Conservation (phyloP, 2,113 vertebrate species). For the Cichladusa arquata region DNA sequence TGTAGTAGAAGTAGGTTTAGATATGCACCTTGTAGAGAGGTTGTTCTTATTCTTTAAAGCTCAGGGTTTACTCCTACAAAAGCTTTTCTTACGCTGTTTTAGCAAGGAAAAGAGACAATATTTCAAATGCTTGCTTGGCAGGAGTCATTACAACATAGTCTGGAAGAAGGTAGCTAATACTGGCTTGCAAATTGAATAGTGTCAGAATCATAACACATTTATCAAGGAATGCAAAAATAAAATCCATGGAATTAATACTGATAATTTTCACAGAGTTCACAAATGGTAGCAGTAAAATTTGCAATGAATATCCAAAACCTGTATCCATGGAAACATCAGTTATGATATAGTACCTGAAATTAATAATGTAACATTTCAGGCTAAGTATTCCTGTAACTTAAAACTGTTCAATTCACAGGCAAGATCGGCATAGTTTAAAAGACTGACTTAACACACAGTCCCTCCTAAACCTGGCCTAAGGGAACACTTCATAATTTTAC, state of each 20-base stretch:
- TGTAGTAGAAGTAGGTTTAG: background rate
- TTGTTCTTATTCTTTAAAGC: background rate
- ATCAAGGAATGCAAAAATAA: background rate
- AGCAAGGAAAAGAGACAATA: background rate
- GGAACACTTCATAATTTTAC: background rate
- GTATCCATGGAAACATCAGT: background rate
- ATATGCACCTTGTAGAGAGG: background rate
- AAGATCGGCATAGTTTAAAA: background rate
- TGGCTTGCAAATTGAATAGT: background rate
- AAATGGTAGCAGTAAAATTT: background rate
- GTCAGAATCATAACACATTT: background rate
- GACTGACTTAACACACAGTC: background rate
- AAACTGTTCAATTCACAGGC: background rate
- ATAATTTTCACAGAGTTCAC: background rate
- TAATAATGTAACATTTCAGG: background rate
- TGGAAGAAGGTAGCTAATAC: background rate
- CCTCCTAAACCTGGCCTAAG: background rate
- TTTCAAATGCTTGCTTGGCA: background rate
- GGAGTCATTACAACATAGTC: background rate
- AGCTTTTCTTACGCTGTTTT: background rate
- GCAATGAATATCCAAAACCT: background rate
- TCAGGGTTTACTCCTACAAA: background rate
- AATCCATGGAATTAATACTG: background rate
- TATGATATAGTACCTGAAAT: background rate
- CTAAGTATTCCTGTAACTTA: background rate